These are phyloP conservation scores for Willisornis vidua DNA, from an alignment of 2,113 vertebrate genomes.

Conservation along the genomic window DNA sequence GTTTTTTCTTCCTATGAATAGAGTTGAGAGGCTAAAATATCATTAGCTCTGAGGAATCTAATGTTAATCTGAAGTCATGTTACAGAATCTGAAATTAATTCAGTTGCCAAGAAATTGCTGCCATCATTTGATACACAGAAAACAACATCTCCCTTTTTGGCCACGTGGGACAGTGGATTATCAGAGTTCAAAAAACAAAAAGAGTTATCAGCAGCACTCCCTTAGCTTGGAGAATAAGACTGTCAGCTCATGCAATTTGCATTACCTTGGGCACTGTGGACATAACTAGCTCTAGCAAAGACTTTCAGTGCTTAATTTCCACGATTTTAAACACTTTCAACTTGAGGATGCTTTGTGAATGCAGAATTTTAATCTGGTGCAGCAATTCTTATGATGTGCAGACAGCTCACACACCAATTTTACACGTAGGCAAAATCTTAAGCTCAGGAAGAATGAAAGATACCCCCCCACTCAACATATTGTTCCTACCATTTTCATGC, in stretches of 20 bases:
- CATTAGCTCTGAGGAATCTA: background rate
- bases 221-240: background rate
- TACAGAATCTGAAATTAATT: background rate
- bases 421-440: background rate
- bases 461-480: background rate
- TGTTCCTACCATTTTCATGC: background rate
- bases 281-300: background rate
- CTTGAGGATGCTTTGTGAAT: background rate
- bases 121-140: background rate
- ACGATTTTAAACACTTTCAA: background rate
- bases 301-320: background rate
- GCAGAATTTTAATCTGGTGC: background rate
- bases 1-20: background rate
- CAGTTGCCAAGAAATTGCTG: background rate
- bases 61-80: background rate
- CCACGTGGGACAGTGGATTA: background rate
- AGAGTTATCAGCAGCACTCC: background rate
- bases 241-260: background rate
- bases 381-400: rapidly evolving
- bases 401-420: background rate
- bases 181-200: background rate
- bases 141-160: background rate
- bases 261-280: background rate
- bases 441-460: background rate
- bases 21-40: background rate